These are phyloP conservation scores for Amphipoea lucens DNA, from an alignment of 2,888 invertebrate species.

Conservation along the genomic window DNA sequence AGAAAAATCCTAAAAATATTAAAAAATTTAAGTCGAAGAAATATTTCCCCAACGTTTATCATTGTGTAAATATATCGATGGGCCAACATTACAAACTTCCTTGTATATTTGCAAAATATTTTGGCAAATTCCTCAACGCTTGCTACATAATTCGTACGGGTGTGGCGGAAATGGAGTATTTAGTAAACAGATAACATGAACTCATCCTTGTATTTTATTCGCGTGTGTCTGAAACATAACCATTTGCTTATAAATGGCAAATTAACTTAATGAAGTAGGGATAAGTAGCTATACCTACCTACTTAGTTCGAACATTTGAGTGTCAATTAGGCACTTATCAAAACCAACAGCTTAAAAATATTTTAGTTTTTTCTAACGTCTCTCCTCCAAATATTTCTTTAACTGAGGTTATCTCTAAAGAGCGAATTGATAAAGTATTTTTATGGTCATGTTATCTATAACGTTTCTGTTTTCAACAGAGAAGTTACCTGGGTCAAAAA, in stretches of 20 bases:
- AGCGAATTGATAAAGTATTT: conserved; percentile 72
- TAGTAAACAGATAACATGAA: conserved; percentile 30
- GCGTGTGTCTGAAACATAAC: conserved; percentile 16
- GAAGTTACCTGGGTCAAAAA: conserved; percentile 81
- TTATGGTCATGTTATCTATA: conserved; percentile 78
- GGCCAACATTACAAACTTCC: conserved; percentile 20
- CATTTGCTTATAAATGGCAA: conserved; percentile 41
- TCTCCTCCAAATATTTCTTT: conserved; percentile 39
- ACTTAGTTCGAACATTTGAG: not conserved
- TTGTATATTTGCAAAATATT: conserved; percentile 23
- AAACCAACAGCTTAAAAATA: not conserved
- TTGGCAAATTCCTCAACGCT: not conserved
- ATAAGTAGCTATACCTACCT: not conserved
- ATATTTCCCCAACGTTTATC: conserved; percentile 11
- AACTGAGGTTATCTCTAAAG: conserved; percentile 76
- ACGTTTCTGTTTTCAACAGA: conserved; percentile 70
- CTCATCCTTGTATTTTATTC: conserved; percentile 19
- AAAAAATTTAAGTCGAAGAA: not conserved
- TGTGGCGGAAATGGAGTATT: conserved; percentile 36
- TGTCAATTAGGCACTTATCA: not conserved
- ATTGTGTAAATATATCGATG: conserved; percentile 10
- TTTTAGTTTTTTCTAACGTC: conserved; percentile 23
- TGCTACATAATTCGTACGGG: not conserved
- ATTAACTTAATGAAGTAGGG: conserved; percentile 26
- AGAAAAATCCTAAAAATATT: not conserved